Base-by-base conservation (phyloP, 2,797 vertebrate genomes). In the Novumbra hubbsi region DNA sequence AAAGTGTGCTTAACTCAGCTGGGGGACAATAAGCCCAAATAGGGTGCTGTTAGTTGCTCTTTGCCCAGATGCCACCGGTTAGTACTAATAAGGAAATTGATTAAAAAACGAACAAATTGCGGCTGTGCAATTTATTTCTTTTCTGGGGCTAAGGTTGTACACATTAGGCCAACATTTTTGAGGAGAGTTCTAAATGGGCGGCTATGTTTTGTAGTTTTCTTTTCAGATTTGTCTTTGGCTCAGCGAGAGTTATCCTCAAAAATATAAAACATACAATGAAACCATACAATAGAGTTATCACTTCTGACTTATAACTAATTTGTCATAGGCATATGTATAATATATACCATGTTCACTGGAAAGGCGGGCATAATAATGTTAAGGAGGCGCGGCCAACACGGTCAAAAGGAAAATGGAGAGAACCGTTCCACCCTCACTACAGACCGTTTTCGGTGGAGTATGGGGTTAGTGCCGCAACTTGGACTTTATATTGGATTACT, bases 381-480 rank as follows among this genome's bases (percentile, higher is more conserved):
- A 60, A 27, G 21, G 55, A 27, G 55, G 55, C 24, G 55, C 55
- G 55, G 55, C 55, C 55, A 60, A 60, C 3, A 60, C 55, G 6
- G 55, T 60, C 21, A 60, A 12, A 57, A 57, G 55, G n/a, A 57
- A 24, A 57, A 57, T 60, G 55, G 74, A 72, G 69, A 69, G 45
- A 15, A 74, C 89, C 89, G 91, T 88, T 87, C 93, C 92, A 88
- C 94, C 94, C 94, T 83, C 91, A 45, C 16, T 7, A 50, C 91
- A 91, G 92, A 92, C 93, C 92, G 88, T 91, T 90, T 86, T 79
- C 83, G 68, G 88, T 86, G 88, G 87, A 87, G 80, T 45, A 77
- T 71, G 85, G 79, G 88, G 77, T 82, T 77, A 87, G 85, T 85
- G 83, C 86, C 24, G 28, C 28, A 45, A 28, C 41, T 2, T 69